phyloP scores from a whole-genome alignment of 2,797 vertebrate species.

The Cephalopachus bancanus region DNA sequence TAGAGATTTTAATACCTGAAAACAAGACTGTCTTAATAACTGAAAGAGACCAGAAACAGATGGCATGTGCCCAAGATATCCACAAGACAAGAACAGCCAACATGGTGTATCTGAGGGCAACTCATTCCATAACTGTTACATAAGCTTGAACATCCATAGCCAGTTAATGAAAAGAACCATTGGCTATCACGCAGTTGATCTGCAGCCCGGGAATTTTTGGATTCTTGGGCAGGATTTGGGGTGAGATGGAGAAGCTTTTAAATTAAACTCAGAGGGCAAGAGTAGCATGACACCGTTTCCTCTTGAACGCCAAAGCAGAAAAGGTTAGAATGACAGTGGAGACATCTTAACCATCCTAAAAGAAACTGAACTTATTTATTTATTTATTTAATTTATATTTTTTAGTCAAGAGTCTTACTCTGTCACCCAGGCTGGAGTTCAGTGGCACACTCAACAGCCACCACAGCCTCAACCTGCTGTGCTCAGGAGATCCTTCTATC shows the following conservation, averaged over 20 bases:
- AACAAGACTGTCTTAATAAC: not conserved
- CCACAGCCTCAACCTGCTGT: too few species aligned
- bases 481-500: too few species aligned
- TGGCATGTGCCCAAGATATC: not conserved
- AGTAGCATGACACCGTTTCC: not conserved
- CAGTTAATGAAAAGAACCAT: not conserved
- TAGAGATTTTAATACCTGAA: not conserved
- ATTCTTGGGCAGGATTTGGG: not conserved
- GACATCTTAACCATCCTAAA: not conserved
- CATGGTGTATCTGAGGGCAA: not conserved
- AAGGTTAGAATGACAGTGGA: not conserved
- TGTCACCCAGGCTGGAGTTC: too few species aligned
- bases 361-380: not conserved
- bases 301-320: conserved; percentile 43
- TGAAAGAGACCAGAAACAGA: not conserved
- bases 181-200: not conserved
- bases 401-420: too few species aligned
- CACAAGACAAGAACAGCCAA: not conserved
- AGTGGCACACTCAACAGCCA: too few species aligned
- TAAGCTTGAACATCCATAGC: not conserved
- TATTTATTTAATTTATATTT: too few species aligned
- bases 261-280: conserved; percentile 45
- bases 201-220: not conserved
- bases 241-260: conserved; percentile 29
- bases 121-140: not conserved